phyloP scores from a whole-genome alignment of 2,888 invertebrate species.

The Parapristionchus giblindavisi region DNA sequence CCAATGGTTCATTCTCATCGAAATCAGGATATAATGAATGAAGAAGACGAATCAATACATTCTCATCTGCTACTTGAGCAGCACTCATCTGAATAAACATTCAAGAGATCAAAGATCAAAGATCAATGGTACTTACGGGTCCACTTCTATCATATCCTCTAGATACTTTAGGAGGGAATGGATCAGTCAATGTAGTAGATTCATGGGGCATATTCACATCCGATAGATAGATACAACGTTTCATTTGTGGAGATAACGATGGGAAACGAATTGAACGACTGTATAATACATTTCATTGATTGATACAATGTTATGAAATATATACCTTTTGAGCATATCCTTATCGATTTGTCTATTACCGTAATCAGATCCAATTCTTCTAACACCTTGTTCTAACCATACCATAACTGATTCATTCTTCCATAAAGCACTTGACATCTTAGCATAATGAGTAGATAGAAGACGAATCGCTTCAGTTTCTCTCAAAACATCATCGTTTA shows the following conservation, averaged over 20 bases:
- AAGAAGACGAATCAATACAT: slow-evolving; percentile 26
- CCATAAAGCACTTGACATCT: slow-evolving; percentile 1
- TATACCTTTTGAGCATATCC: slow-evolving; percentile 19
- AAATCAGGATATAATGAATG: slow-evolving; percentile 41
- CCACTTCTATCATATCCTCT: slow-evolving; percentile 23
- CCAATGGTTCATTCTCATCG: slow-evolving; percentile 16
- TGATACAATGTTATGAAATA: neutral
- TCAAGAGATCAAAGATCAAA: neutral
- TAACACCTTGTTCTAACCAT: slow-evolving; percentile 17
- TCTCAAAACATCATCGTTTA: too few species aligned
- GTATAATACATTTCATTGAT: neutral
- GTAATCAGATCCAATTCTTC: slow-evolving; percentile 7
- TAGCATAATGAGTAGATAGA: slow-evolving; percentile 11
- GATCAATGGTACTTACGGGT: neutral
- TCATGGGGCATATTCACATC: neutral
- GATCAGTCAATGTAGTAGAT: slow-evolving; percentile 27
- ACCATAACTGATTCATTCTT: slow-evolving; percentile 29
- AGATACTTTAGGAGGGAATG: slow-evolving; percentile 20
- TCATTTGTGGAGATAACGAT: slow-evolving; percentile 7
- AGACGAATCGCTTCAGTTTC: slow-evolving; percentile 21
- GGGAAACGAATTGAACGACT: slow-evolving; percentile 26
- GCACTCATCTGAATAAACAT: too few species aligned
- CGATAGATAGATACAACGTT: slow-evolving; percentile 5
- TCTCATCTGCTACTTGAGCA: slow-evolving; percentile 3
- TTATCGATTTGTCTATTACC: slow-evolving; percentile 19